Conservation (phyloP, 2,797 vertebrate species). For the Thripadectes ignobilis region DNA sequence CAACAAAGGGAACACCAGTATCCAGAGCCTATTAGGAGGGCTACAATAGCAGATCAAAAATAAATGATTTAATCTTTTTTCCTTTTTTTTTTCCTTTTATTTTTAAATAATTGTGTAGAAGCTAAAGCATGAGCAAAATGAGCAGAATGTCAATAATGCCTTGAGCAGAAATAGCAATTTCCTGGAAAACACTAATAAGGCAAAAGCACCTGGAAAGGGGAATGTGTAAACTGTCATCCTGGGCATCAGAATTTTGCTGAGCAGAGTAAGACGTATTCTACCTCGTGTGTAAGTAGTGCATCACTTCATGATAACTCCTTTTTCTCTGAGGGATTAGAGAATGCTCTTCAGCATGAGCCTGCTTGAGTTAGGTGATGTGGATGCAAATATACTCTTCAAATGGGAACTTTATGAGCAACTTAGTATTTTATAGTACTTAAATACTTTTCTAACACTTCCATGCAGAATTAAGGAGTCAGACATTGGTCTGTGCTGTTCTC, state of each 20-base stretch:
- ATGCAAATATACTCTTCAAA: neutral
- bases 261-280: neutral
- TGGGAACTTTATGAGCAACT: neutral
- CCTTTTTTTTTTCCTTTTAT: neutral
- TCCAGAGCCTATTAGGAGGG: neutral
- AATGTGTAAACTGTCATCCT: neutral
- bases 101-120: neutral
- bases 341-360: neutral
- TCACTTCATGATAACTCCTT: neutral
- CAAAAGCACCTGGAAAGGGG: neutral
- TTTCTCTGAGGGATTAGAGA: neutral
- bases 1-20: neutral
- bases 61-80: fast-evolving
- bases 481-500: fast-evolving
- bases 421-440: neutral
- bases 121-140: neutral
- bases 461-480: neutral
- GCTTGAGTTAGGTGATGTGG: neutral
- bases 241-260: neutral
- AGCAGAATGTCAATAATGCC: neutral
- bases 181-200: neutral
- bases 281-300: fast-evolving
- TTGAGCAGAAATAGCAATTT: neutral
- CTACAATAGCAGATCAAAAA: neutral
- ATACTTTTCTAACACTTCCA: neutral